Conservation (phyloP, 2,113 vertebrate species). For the Laterallus jamaicensis region DNA sequence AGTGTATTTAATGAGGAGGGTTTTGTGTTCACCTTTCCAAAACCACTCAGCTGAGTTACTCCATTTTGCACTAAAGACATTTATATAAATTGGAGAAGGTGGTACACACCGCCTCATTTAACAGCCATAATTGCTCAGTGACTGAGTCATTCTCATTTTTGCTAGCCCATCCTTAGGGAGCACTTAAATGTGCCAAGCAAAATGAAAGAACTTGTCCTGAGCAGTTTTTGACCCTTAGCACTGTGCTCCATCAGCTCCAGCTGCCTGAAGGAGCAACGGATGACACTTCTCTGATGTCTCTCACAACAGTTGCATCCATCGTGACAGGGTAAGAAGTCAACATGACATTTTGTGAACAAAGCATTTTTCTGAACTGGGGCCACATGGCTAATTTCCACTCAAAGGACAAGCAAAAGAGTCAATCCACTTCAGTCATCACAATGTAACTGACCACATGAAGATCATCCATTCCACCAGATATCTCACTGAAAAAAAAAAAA, state of each 20-base stretch:
- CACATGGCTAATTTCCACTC: background rate
- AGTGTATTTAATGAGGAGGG: background rate
- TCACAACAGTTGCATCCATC: background rate
- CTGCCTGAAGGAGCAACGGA: background rate
- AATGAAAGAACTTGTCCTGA: background rate
- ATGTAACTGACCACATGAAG: background rate
- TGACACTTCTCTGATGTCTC: background rate
- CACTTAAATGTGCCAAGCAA: background rate
- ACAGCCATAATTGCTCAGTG: background rate
- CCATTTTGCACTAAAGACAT: background rate
- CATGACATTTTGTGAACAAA: background rate
- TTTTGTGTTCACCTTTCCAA: background rate
- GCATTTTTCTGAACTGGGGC: background rate
- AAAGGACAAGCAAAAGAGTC: background rate
- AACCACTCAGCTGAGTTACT: background rate
- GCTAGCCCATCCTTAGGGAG: background rate
- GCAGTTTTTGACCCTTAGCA: background rate
- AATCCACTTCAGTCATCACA: background rate
- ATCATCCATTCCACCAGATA: background rate
- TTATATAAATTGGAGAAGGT: background rate
- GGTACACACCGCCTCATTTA: background rate
- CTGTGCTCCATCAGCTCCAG: background rate
- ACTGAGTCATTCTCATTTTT: background rate
- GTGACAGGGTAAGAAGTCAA: background rate
- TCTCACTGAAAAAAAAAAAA: background rate